Base-by-base conservation (phyloP, 2,113 vertebrate genomes). In the Calyptomena viridis region DNA sequence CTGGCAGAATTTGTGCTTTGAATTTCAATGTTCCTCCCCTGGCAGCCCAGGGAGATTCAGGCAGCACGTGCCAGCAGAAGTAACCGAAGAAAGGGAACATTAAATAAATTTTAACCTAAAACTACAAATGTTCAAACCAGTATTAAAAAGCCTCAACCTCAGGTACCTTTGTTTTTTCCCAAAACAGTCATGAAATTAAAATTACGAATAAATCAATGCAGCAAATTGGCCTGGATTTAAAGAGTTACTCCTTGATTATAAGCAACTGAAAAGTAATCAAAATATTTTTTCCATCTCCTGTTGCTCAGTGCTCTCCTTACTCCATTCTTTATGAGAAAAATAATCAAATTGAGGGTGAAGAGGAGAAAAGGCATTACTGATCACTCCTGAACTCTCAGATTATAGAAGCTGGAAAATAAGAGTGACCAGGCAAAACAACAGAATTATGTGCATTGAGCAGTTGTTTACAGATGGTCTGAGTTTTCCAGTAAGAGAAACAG, bases 221-320 rank as follows among this genome's bases (percentile, higher is more conserved):
- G 72, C 37, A 76, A 95, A 94, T 77, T 91, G 78, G 37, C 28
- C 56, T 94, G 60, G 58, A 92, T 94, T 95, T 84, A 92, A 96
- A 67, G 92, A 94, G 76, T 78, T 89, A 88, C 73, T 90, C 85
- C 76, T 84, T 93, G 85, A 93, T 94, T 94, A 93, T 42, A 94
- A 92, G 88, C 85, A 94, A 93, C 85, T 23, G 55, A 84, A 93
- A 97, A 92, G 77, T 90, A 97, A 97, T 96, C 90, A 97, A 90
- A 95, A 93, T 90, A 90, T 93, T 83, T 85, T 92, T 71, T 69
- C 73, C 79, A 85, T 84, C 94, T 90, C 90, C 76, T 94, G 90
- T 94, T 94, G 90, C 85, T 97, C 80, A 55, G 63, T 71, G 73
- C 80, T 84, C 76, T 92, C 49, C 79, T 93, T 59, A 52, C 85